Conservation (phyloP, 2,888 invertebrate genomes). For the Azorinus chamasolen region DNA sequence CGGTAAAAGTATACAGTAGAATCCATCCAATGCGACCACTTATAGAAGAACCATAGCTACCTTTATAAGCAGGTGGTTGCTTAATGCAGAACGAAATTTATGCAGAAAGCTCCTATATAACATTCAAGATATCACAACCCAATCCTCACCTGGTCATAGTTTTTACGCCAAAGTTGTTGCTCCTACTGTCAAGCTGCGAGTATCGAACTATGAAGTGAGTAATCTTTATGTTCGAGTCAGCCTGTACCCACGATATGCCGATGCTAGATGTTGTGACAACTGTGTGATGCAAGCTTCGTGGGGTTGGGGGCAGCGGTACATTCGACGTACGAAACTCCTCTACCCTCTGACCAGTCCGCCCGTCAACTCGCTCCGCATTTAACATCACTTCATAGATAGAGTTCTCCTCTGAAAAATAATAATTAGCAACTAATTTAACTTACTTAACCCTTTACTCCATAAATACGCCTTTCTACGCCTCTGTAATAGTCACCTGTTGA, state of each 20-base stretch:
- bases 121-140: too few relatives aligned
- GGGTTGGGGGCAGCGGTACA: constrained; percentile 62
- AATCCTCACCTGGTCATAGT: too few relatives aligned
- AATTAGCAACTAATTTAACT: too few relatives aligned
- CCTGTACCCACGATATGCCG: constrained; percentile 69
- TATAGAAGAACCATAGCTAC: too few relatives aligned
- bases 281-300: constrained; percentile 55
- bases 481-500: too few relatives aligned
- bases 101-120: too few relatives aligned
- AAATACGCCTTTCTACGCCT: too few relatives aligned
- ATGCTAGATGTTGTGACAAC: constrained; percentile 52
- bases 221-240: constrained; percentile 35
- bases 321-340: constrained; percentile 70
- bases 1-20: too few relatives aligned
- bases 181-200: not conserved
- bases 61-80: too few relatives aligned
- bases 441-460: not conserved
- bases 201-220: constrained; percentile 69
- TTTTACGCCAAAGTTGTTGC: too few relatives aligned
- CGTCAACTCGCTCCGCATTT: constrained; percentile 51
- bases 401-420: constrained; percentile 68
- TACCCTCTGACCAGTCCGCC: constrained; percentile 58
- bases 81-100: too few relatives aligned
- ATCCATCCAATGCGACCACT: too few relatives aligned
- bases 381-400: constrained; percentile 73